A percentile compares a stretch with the other conserved stretches of the same genome.
These are phyloP conservation scores for Meandrusa payeni DNA, from an alignment of 2,888 invertebrate genomes.

Conservation along the genomic window DNA sequence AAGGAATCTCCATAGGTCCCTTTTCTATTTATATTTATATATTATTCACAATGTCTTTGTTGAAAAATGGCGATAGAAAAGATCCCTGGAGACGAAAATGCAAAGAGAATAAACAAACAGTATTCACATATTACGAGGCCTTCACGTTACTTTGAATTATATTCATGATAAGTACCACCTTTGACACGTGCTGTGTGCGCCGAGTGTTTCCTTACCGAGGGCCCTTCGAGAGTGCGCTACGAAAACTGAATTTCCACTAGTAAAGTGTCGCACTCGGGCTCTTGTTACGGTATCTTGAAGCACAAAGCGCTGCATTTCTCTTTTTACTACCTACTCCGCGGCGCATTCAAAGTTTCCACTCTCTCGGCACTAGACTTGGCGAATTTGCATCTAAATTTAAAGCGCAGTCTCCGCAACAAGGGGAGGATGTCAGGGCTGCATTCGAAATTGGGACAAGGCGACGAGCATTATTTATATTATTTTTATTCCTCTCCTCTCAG, in stretches of 20 bases:
- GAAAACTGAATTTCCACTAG: conserved; percentile 27
- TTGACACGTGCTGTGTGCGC: conserved; percentile 12
- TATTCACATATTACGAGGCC: background rate
- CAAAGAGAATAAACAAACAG: conserved; percentile 12
- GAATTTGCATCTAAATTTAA: conserved; percentile 29
- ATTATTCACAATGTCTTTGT: conserved; percentile 7
- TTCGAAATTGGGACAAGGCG: conserved; percentile 29
- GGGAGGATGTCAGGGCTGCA: conserved; percentile 24
- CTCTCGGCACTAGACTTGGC: conserved; percentile 15
- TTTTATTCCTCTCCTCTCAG: conserved; percentile 29
- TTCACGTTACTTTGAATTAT: conserved; percentile 7
- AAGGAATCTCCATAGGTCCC: background rate
- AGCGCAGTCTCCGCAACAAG: conserved; percentile 24
- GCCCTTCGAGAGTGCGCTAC: conserved; percentile 21
- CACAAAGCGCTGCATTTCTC: conserved; percentile 42
- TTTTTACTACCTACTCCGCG: conserved; percentile 15
- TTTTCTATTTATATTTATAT: conserved; percentile 12
- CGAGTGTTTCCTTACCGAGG: conserved; percentile 11
- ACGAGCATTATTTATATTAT: conserved; percentile 37
- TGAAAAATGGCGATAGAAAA: conserved; percentile 4
- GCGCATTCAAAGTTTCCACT: conserved; percentile 22
- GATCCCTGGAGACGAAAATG: conserved; percentile 8
- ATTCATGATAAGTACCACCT: conserved; percentile 14
- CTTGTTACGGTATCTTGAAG: conserved; percentile 36
- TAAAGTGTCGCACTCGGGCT: conserved; percentile 29